phyloP scores from a whole-genome alignment of 2,888 invertebrate species.

The Brenthis ino region DNA sequence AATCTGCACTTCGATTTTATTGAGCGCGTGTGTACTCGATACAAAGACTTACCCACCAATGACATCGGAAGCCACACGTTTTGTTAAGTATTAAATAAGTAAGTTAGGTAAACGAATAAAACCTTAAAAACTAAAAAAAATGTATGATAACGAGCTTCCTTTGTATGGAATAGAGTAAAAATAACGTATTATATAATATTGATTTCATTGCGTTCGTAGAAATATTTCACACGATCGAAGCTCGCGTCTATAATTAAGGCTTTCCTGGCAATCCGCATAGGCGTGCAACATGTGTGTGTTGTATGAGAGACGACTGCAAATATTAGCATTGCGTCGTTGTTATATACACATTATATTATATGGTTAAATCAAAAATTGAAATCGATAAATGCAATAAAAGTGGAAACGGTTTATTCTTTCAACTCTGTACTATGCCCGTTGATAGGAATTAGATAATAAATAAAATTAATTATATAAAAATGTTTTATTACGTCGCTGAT shows the following conservation, averaged over 20 bases:
- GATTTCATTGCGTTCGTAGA: constrained; percentile 49
- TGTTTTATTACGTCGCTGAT: constrained; percentile 36
- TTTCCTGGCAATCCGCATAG: constrained; percentile 69
- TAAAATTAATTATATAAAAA: constrained; percentile 74
- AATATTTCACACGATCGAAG: constrained; percentile 68
- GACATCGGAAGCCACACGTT: constrained; percentile 78
- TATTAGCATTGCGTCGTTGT: constrained; percentile 46
- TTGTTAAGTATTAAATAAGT: constrained; percentile 80
- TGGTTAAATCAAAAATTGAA: constrained; percentile 35
- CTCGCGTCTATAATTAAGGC: constrained; percentile 70
- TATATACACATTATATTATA: constrained; percentile 46
- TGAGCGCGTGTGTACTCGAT: constrained; percentile 66
- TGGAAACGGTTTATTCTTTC: constrained; percentile 73
- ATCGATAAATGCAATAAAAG: constrained; percentile 43
- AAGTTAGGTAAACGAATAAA: constrained; percentile 76
- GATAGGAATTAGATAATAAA: constrained; percentile 80
- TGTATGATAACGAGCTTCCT: constrained; percentile 65
- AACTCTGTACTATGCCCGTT: constrained; percentile 79
- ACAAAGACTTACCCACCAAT: constrained; percentile 79
- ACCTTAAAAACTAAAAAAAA: constrained; percentile 63
- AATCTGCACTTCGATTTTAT: constrained; percentile 49
- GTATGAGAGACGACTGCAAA: constrained; percentile 47
- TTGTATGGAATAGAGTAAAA: constrained; percentile 64
- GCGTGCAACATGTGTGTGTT: constrained; percentile 53
- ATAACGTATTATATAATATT: constrained; percentile 38